Base-by-base conservation (phyloP, 2,888 invertebrate genomes). In the Megastigmus dorsalis region DNA sequence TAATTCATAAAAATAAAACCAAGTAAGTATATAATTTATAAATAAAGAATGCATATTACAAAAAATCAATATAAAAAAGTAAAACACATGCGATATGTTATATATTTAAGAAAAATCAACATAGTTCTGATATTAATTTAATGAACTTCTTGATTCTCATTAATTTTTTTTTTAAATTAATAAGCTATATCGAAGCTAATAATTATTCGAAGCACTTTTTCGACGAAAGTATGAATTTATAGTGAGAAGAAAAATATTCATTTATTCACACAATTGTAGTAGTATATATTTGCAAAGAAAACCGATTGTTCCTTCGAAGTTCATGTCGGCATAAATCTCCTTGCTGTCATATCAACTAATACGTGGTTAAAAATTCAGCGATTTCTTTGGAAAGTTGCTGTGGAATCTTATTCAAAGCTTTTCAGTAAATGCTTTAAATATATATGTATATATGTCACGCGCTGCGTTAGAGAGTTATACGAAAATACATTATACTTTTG, bases 401-500 rank as follows among this genome's bases (percentile, higher is more conserved):
- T 38, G 20, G 6, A 48, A 9, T 60, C 18, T 45, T 38, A n/a
- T n/a, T 38, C 2, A 60, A 60, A 60, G 6, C 36, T 50, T 20
- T 48, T 41, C 33, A 13, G 10, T 23, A 15, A 48, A 45, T 36
- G 33, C 45, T 6, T 41, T 41, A 55, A 43, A n/a, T n/a, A n/a
- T n/a, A n/a, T 18, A 15, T 57, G 18, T 55, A 18, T n/a, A n/a
- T n/a, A 20, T 41, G 33, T 6, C 15, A 18, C 38, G 23, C 26
- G 10, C 63, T 10, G 48, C 63, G 28, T 50, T 9, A 41, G 50
- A 43, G 65, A 52, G 38, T 65, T 38, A 43, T 66, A 66, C 28
- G 65, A 66, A 66, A 66, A 66, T 66, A n/a, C n/a, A n/a, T n/a
- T n/a, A 66, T 66, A n/a, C n/a, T 20, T 66, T 63, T 66, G 26